phyloP scores from a whole-genome alignment of 2,797 vertebrate genomes.

The Halcyon leucocephala region DNA sequence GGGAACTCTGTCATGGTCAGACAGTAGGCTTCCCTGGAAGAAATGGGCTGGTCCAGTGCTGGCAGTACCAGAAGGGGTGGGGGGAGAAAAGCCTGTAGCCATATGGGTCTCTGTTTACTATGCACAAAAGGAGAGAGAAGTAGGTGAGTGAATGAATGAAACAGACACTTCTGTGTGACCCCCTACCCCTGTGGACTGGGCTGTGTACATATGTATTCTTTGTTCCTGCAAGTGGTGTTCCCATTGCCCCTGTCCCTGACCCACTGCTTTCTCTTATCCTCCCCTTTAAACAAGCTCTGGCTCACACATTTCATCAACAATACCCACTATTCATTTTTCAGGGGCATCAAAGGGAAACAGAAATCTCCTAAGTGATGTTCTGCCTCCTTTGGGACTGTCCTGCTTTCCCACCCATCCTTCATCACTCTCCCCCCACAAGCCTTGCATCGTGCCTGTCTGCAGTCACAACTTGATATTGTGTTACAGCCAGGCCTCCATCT shows the following conservation, averaged over 20 bases:
- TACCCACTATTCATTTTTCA: conserved; percentile 9
- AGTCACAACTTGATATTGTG: conserved; percentile 10
- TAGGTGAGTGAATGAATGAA: background rate
- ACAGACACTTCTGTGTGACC: background rate
- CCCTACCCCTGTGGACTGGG: background rate
- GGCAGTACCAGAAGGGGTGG: background rate
- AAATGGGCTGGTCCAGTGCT: background rate
- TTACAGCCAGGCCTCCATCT: conserved; percentile 62
- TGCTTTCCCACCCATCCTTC: conserved; percentile 27
- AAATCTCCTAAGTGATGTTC: background rate
- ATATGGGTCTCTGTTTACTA: background rate
- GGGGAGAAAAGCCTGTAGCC: background rate
- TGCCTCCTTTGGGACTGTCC: background rate
- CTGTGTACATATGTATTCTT: background rate
- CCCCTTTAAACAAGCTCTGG: background rate
- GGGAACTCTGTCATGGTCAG: background rate
- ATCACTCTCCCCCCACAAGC: conserved; percentile 30
- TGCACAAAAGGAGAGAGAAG: background rate
- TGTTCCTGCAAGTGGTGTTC: background rate
- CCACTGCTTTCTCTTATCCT: background rate
- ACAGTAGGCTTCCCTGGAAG: background rate
- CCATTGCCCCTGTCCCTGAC: background rate
- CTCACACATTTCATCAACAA: background rate
- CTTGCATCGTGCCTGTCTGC: background rate
- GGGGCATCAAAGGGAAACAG: conserved; percentile 23